Base-by-base conservation (phyloP, 1,140 invertebrate species). In the Drosophila athabasca region DNA sequence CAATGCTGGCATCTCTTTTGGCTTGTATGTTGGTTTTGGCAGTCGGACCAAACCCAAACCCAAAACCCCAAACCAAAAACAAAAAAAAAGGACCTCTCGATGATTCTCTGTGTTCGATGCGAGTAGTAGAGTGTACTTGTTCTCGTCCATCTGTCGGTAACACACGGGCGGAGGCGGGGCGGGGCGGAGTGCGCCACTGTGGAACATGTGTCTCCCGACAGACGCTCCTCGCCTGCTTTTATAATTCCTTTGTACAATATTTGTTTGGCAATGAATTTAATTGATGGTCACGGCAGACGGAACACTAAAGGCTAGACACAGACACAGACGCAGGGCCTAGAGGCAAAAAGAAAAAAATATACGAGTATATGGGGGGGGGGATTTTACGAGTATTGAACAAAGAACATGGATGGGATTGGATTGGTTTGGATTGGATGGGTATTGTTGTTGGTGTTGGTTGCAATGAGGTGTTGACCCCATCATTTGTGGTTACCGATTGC, bases 181-280 rank as follows among this genome's bases (percentile, higher is more conserved):
- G 17, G 17, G 17, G 17, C 1, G 17, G 17, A 1, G 17, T 24
- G 22, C 51, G 15, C 17, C 13, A 24, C 19, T 49, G 51, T 39
- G 41, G 49, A 57, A 51, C 76, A 69, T 75, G 76, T 78, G 75
- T 39, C 35, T 75, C 60, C 52, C 59, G 71, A 69, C 60, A 61
- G 41, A 62, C 71, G 61, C 24, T 26, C 24, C 24, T 26, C 24
- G 24, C 61, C 76, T 76, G 72, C 73, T 76, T 79, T 79, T 79
- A 79, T 79, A 79, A 79, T 79, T 76, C 76, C 76, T 79, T 79
- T 79, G 76, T 79, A 76, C 76, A 79, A 79, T 79, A 73, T 79
- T 76, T 79, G 76, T 79, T 76, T 76, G 76, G 73, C 76, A 79
- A 79, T 79, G 76, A 79, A 79, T 79, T 76, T 79, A 79, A 79